These are phyloP conservation scores for Heterohyrax brucei DNA, from an alignment of 2,797 vertebrate species.

Conservation along the genomic window DNA sequence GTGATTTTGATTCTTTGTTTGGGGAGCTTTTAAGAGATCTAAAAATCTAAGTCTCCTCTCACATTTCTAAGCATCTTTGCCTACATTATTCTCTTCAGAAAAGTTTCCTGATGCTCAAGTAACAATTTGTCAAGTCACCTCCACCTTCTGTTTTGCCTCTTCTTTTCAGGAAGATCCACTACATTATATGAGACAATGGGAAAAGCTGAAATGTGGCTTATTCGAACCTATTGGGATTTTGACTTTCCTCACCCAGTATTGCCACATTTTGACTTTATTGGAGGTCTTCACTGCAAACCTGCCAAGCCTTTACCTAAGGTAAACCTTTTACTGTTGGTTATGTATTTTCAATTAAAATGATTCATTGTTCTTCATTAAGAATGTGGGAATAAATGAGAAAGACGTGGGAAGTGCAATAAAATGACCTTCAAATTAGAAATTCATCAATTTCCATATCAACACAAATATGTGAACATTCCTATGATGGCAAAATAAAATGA, in stretches of 20 bases:
- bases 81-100: not conserved
- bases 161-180: conserved; percentile 89
- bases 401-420: not conserved
- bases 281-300: conserved; percentile 95
- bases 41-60: not conserved
- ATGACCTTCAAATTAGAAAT: not conserved
- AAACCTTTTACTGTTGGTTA: not conserved
- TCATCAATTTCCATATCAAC: not conserved
- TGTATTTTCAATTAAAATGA: not conserved
- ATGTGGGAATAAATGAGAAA: not conserved
- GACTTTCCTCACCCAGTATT: conserved; percentile 94
- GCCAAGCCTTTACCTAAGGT: conserved; percentile 95
- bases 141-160: not conserved
- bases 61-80: not conserved
- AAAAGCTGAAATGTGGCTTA: conserved; percentile 95
- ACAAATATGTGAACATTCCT: not conserved
- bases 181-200: conserved; percentile 91
- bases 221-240: conserved; percentile 95
- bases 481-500: not conserved
- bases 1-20: not conserved
- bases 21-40: too few relatives aligned
- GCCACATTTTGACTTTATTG: conserved; percentile 95
- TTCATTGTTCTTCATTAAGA: not conserved
- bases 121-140: not conserved
- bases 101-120: not conserved